Base-by-base conservation (phyloP, 2,113 vertebrate genomes). In the Cryptoleucopteryx plumbea region DNA sequence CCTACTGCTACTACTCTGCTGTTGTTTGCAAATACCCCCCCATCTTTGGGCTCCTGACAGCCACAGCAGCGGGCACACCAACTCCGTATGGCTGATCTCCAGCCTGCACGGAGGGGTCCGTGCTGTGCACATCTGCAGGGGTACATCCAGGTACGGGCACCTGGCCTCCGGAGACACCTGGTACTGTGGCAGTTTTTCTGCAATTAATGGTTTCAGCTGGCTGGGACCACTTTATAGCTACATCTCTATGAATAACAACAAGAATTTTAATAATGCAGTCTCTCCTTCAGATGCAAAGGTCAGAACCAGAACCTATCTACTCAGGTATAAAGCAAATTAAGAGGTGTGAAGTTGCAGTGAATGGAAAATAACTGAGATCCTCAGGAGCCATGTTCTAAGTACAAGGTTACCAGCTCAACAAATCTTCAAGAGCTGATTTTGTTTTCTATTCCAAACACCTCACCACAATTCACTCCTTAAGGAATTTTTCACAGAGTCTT, bases 71-170 rank as follows among this genome's bases (percentile, higher is more conserved):
- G 3, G 38, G 45, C 56, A 47, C 25, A 9, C 20, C 50, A 11
- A 3, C 53, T 11, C 68, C 2, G 0, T 3, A 13, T 1, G 12
- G 40, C 50, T 4, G 1, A 19, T 5, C 47, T 15, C 34, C 56
- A 9, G 61, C 52, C 68, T 15, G 2, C 12, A 2, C 0, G 2
- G n/a, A 16, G 21, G 52, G 27, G 8, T 5, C 68, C 3, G 3
- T 50, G 52, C 50, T 4, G 21, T 2, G 1, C 34, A 2, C 13
- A 13, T 2, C 53, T 3, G 3, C 47, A 1, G 88, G 47, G 72
- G 48, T 48, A 48, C 42, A 11, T 65, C 47, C 38, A 11, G 36
- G 25, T 36, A 2, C 4, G 0, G 70, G 36, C 36, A 27, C 32
- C 45, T 2, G 11, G 26, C 26, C 68, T 7, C 27, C 29, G 2